These are phyloP conservation scores for Hypomecis punctinalis DNA, from an alignment of 2,888 invertebrate genomes.

Conservation along the genomic window DNA sequence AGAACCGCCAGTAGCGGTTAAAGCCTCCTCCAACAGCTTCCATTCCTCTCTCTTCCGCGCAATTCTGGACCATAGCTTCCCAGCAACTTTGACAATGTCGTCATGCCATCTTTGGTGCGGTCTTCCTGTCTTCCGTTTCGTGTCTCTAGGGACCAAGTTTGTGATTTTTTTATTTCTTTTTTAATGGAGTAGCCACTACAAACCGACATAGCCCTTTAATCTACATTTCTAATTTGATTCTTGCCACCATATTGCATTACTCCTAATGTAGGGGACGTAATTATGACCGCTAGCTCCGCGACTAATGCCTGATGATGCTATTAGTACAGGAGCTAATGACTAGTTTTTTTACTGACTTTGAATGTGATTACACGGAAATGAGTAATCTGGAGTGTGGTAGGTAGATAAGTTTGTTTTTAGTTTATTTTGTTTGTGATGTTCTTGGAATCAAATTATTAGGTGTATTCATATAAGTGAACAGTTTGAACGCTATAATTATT, in stretches of 20 bases:
- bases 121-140: no score
- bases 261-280: constrained; percentile 52
- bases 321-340: constrained; percentile 55
- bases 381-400: constrained; percentile 20
- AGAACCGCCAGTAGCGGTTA: no score
- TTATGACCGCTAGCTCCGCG: constrained; percentile 53
- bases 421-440: not conserved
- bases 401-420: not conserved
- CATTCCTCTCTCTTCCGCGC: no score
- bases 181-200: not conserved
- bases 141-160: no score
- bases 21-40: no score
- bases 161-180: no score
- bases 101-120: no score
- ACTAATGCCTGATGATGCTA: constrained; percentile 68
- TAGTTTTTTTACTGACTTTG: constrained; percentile 45
- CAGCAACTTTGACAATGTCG: no score
- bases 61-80: no score
- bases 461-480: no score
- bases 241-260: constrained; percentile 43
- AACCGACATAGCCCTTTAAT: not conserved
- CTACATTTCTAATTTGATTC: constrained; percentile 8
- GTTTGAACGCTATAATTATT: no score
- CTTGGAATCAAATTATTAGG: not conserved
- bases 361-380: constrained; percentile 37